Evolutionary conservation across 2,888 invertebrate species (phyloP), one percentile per base, ranked within the genome.

Genomic region (Netelia virgata): DNA sequence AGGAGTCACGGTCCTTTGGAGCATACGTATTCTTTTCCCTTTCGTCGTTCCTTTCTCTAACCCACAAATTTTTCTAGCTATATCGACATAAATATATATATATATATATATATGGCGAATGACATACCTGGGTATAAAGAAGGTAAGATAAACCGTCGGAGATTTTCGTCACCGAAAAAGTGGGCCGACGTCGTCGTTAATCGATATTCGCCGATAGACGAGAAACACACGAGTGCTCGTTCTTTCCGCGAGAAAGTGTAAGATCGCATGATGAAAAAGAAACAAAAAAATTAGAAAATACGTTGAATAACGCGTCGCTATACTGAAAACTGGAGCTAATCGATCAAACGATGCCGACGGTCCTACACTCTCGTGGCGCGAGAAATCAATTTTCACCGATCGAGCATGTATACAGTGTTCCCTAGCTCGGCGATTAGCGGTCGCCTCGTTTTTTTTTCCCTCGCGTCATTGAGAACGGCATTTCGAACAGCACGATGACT

Each of bases 1-100:
- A 87, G 87, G 87, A 88, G 82, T 87, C 87, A 86, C 77, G 82
- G 78, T 85, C 70, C 82, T 82, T 82, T 72, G 82, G 78, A 75
- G 28, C n/a, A 50, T 55, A 18, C 72, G 73, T 77, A 57, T 64
- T 61, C 43, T 68, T 66, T 70, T 59, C 18, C 69, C 79, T 70
- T 79, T 14, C 14, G 73, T 79, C 69, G 72, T 61, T 85, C 63
- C 73, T 55, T 83, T 80, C 80, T 80, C 82, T 63, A 72, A 50
- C 80, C 70, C 75, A 75, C 70, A 74, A 75, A 59, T 70, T 64
- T 80, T 66, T 69, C 77, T 70, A 81, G 55, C 18, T 68, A 77
- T 16, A 64, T 72, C 14, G n/a, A 43, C 59, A 59, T 6, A 75
- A 36, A 41, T 23, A 53, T 72, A 63, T 20, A 79, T 3, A 28